These are phyloP conservation scores for Rhabditoides inermis DNA, from an alignment of 2,888 invertebrate species.

Conservation along the genomic window DNA sequence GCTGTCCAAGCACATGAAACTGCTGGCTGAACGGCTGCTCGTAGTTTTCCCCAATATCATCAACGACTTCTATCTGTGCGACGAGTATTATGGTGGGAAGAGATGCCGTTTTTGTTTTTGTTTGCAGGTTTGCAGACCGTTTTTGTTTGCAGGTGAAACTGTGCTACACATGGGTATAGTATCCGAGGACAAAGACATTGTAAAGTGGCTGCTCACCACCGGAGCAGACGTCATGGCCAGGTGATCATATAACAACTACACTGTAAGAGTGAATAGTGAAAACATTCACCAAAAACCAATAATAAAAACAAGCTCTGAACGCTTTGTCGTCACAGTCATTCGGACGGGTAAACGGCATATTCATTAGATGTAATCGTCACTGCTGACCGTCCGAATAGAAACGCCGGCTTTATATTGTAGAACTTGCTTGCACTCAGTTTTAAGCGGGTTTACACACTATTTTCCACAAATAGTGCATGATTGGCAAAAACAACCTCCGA, in stretches of 20 bases:
- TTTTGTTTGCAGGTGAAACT: constrained; percentile 31
- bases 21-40: constrained; percentile 83
- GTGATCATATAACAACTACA: not conserved
- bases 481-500: too few relatives aligned
- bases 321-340: too few relatives aligned
- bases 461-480: too few relatives aligned
- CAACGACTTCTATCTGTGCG: constrained; percentile 54
- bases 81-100: constrained; percentile 40
- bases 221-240: constrained; percentile 61
- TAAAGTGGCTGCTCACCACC: constrained; percentile 81
- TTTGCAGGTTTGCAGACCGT: not conserved
- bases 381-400: too few relatives aligned
- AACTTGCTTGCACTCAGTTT: too few relatives aligned
- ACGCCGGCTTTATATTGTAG: too few relatives aligned
- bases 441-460: too few relatives aligned
- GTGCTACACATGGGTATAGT: constrained; percentile 87
- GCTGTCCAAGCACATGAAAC: constrained; percentile 49
- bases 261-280: too few relatives aligned
- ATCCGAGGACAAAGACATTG: constrained; percentile 95
- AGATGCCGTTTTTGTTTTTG: not conserved
- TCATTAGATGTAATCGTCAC: too few relatives aligned
- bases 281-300: not conserved
- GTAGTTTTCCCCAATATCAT: constrained; percentile 87
- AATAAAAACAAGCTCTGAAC: too few relatives aligned
- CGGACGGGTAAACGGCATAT: too few relatives aligned